These are phyloP conservation scores for Lucifuga dentata DNA, from an alignment of 2,113 vertebrate genomes.

Conservation along the genomic window DNA sequence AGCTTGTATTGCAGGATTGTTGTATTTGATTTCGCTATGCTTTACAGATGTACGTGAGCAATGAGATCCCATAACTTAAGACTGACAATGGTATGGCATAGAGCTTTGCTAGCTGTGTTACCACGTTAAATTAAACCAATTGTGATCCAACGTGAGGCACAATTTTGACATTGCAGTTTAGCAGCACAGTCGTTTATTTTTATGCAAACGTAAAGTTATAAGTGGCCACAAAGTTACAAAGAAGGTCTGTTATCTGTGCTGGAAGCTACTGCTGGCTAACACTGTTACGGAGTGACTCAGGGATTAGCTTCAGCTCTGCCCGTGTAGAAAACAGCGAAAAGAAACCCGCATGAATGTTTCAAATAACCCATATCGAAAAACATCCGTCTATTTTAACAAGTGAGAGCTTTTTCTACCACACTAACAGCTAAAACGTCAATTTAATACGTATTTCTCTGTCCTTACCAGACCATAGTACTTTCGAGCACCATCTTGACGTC, in stretches of 20 bases:
- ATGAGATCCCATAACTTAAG: too few species aligned
- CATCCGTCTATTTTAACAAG: fast-evolving
- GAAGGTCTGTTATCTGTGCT: neutral
- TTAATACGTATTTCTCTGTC: conserved; percentile 27
- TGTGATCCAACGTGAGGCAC: neutral
- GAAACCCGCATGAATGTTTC: neutral
- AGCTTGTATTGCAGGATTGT: too few species aligned
- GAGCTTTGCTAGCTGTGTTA: conserved; percentile 51
- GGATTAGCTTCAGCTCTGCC: conserved; percentile 18
- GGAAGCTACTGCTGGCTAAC: conserved; percentile 26
- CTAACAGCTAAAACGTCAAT: neutral
- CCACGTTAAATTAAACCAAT: neutral
- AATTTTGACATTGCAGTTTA: too few species aligned
- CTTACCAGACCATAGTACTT: conserved; percentile 95
- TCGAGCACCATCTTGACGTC: conserved; percentile 89
- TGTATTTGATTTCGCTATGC: too few species aligned
- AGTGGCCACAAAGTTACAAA: neutral
- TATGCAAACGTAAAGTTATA: neutral
- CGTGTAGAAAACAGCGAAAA: neutral
- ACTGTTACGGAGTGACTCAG: conserved; percentile 62
- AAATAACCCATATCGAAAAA: neutral
- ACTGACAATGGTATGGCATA: neutral
- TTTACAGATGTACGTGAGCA: too few species aligned
- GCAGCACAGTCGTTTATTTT: fast-evolving
- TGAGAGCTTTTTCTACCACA: fast-evolving